Conservation (phyloP, 2,797 vertebrate species). For the Gymnodraco acuticeps region DNA sequence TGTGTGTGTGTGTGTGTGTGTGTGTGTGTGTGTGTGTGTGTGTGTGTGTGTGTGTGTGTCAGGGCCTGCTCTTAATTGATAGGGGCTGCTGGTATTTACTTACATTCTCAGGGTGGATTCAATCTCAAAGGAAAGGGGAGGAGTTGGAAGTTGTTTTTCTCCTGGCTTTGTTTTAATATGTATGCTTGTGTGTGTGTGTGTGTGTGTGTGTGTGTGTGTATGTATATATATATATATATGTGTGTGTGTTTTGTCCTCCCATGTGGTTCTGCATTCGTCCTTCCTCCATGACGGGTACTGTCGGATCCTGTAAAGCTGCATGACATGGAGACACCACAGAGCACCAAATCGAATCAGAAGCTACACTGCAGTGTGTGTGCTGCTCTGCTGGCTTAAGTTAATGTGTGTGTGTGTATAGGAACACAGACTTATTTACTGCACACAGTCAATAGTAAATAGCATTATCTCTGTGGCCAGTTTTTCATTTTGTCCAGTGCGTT, state of each 20-base stretch:
- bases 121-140: conserved; percentile 73
- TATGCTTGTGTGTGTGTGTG: background rate
- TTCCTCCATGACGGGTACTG: conserved; percentile 70
- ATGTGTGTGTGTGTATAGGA: conserved; percentile 4
- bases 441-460: conserved; percentile 67
- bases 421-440: conserved; percentile 62
- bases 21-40: too few species aligned
- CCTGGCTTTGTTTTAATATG: conserved; percentile 62
- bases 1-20: too few species aligned
- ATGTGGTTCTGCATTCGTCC: conserved; percentile 51
- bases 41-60: conserved; percentile 9
- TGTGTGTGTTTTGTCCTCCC: conserved; percentile 44
- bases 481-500: conserved; percentile 50
- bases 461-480: conserved; percentile 58
- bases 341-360: conserved; percentile 72
- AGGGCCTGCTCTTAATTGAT: conserved; percentile 73
- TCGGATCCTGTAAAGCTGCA: conserved; percentile 68
- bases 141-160: conserved; percentile 63
- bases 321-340: conserved; percentile 55
- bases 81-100: conserved; percentile 78
- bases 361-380: conserved; percentile 43
- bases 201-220: background rate
- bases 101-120: conserved; percentile 75
- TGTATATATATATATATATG: too few species aligned
- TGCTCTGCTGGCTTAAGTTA: conserved; percentile 39